Base-by-base conservation (phyloP, 1,140 invertebrate species). In the Octopus sinensis region DNA sequence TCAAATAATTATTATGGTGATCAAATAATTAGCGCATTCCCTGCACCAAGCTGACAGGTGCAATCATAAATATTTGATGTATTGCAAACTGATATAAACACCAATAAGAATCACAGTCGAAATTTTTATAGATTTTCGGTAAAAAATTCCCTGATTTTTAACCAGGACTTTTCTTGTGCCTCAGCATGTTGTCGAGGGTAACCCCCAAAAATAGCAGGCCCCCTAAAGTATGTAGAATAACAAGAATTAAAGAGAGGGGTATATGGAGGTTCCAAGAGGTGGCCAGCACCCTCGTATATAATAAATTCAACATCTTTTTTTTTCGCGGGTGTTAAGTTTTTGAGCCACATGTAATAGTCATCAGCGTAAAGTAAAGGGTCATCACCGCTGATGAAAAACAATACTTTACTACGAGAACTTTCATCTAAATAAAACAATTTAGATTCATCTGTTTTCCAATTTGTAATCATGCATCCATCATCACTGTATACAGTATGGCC, bases 191-290 rank as follows among this genome's bases (percentile, higher is more conserved):
- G 53, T 13, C 56, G 43, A 51, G 78, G n/a, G 9, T 80, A 79
- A 12, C 86, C 86, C 62, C 87, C 87, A 77, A 4, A 52, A 53
- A 13, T 68, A 5, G 75, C n/a, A n/a, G n/a, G n/a, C n/a, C n/a
- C n/a, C n/a, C n/a, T n/a, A n/a, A n/a, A n/a, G n/a, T n/a, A n/a
- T n/a, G 12, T 10, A 80, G 10, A 53, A 79, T 81, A 79, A 78
- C 78, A 56, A 79, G 80, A 13, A 12, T 78, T 75, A 54, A 79
- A 83, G 23, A 84, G 53, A 4, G 87, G 87, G 6, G 82, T 77
- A 80, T 86, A 87, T 0, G 86, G 85, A 52, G 87, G 86, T 68
- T 88, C 86, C 80, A 88, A 79, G n/a, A 86, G 62, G 80, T 88
- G 87, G 0, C 87, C 87, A 10, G 85, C 85, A 7, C 81, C 83